phyloP scores from a whole-genome alignment of 2,888 invertebrate species.

The Chrysolina americana region DNA sequence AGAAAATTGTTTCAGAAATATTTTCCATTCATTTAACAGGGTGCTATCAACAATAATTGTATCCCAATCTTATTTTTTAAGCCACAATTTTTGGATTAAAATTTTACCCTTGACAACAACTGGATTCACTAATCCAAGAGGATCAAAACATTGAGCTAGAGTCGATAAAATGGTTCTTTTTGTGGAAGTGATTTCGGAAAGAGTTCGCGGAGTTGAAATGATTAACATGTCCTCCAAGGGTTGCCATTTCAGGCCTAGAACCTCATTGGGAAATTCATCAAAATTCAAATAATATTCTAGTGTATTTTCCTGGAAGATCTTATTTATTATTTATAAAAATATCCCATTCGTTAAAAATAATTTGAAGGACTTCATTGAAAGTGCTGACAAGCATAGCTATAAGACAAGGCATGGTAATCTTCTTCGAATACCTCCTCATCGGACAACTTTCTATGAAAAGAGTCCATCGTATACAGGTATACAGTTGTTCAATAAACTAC shows the following conservation, averaged over 20 bases:
- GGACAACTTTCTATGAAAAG: too few species aligned
- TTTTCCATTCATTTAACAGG: not conserved
- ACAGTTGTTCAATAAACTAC: too few species aligned
- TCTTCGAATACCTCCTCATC: too few species aligned
- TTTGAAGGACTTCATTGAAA: too few species aligned
- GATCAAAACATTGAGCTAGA: not conserved
- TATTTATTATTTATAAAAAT: too few species aligned
- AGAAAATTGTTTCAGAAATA: not conserved
- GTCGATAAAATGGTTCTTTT: conserved; percentile 42
- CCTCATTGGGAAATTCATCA: conserved; percentile 33
- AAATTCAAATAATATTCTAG: conserved; percentile 23
- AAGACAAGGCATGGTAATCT: too few species aligned
- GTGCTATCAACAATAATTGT: not conserved
- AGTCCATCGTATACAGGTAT: too few species aligned
- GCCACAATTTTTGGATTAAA: not conserved
- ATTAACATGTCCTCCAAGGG: conserved; percentile 31
- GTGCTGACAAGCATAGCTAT: too few species aligned
- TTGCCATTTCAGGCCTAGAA: conserved; percentile 37
- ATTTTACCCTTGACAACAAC: too few species aligned
- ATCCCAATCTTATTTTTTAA: not conserved
- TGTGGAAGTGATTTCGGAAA: conserved; percentile 5
- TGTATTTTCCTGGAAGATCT: not conserved
- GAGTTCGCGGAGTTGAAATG: conserved; percentile 25
- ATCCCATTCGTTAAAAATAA: too few species aligned
- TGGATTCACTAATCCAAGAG: not conserved